Evolutionary conservation across 2,888 invertebrate genomes (phyloP).

Genomic region (Acanthosepion pharaonis): DNA sequence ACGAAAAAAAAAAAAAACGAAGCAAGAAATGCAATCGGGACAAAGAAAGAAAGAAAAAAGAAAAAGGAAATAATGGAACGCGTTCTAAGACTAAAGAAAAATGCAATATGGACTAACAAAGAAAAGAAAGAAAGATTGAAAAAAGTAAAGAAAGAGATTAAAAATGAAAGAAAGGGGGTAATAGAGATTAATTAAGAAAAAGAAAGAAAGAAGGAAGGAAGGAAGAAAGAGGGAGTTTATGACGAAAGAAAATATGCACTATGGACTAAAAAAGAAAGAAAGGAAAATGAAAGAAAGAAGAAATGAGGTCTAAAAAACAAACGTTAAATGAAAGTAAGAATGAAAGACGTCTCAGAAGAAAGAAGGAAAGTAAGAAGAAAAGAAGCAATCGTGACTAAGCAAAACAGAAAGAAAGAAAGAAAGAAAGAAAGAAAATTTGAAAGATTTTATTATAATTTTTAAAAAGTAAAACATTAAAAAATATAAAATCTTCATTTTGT

Average conservation of each 20-base stretch:
- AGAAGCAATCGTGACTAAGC: no score
- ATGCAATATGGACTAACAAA: no score
- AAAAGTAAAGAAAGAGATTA: no score
- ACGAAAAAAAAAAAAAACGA: background rate
- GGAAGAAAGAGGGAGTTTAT: background rate
- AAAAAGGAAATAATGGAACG: background rate
- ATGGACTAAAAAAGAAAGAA: background rate
- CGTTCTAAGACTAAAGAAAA: no score
- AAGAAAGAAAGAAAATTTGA: no score
- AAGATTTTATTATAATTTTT: no score
- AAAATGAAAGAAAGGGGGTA: no score
- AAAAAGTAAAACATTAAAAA: no score
- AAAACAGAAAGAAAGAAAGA: no score
- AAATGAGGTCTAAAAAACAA: background rate
- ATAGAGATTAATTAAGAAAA: background rate
- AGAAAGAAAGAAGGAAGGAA: background rate
- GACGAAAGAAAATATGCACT: background rate
- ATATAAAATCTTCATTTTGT: no score
- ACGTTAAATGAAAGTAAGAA: background rate
- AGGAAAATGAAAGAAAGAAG: background rate
- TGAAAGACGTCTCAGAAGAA: no score
- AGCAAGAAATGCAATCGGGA: background rate
- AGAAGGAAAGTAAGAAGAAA: background rate
- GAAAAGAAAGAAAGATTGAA: no score
- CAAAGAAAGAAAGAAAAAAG: background rate